Percentiles rank a stretch among this genome's conserved stretches.
These are phyloP conservation scores for Pangasius djambal DNA, from an alignment of 2,797 vertebrate genomes.

Conservation along the genomic window DNA sequence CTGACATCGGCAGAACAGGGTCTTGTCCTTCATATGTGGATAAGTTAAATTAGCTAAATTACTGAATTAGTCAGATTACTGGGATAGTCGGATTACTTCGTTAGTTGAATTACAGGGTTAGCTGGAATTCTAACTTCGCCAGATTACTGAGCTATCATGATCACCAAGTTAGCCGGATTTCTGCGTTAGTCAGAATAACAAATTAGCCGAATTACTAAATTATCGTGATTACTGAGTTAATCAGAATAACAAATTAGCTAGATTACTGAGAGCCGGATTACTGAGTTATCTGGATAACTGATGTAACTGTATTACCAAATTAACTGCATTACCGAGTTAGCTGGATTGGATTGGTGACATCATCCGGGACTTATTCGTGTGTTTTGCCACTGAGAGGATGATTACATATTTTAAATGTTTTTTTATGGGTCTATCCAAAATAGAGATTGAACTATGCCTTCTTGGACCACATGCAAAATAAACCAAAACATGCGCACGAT, in stretches of 20 bases:
- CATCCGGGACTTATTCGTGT: neutral
- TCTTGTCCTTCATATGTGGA: neutral
- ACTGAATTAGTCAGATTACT: neutral
- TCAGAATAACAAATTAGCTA: neutral
- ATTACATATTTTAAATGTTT: no score
- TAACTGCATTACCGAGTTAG: no score
- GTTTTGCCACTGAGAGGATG: neutral
- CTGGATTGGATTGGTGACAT: neutral
- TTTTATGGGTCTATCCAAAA: no score
- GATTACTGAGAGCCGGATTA: neutral
- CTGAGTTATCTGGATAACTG: neutral
- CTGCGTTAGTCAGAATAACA: no score
- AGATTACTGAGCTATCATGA: neutral
- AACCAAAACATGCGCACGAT: neutral
- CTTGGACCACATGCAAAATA: neutral
- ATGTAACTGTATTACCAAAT: neutral
- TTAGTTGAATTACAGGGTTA: neutral
- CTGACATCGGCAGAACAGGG: neutral
- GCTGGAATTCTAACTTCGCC: neutral
- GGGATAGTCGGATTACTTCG: neutral
- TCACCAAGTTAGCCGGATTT: no score
- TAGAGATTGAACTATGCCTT: neutral
- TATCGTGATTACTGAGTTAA: neutral
- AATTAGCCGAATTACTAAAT: neutral
- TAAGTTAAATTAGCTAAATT: neutral